Evolutionary conservation across 2,113 vertebrate genomes (phyloP), one percentile per base, ranked within the genome.

Genomic region (Zosterops lateralis): DNA sequence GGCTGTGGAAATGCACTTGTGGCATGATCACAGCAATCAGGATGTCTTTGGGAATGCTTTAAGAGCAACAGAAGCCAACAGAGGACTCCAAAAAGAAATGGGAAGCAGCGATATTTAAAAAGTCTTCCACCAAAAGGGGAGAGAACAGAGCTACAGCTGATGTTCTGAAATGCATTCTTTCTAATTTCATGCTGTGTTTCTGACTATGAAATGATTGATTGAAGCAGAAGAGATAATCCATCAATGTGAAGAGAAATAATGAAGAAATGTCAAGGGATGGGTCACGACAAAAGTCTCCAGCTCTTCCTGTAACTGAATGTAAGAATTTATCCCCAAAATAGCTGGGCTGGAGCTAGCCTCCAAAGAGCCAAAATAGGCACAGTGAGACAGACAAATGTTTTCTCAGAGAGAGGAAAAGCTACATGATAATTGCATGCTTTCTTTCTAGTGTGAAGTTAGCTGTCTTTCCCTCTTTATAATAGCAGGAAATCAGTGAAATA

Each of bases 401-500:
- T 71, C 61, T 81, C 13, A 16, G 21, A 12, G 50, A 58, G 75
- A 84, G 45, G 19, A 85, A 92, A 50, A 17, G 47, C 3, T 61
- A 10, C 6, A 3, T 61, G 17, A 25, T 76, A 77, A 80, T 70
- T 66, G 20, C 25, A 18, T 62, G 12, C 22, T 84, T 96, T 73
- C 8, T 31, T 88, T 87, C 56, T 71, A 28, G 9, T 40, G 25
- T 72, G n/a, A 84, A 40, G 22, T 78, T 95, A 67, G 6, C 45
- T 78, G 25, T 72, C 31, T 82, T 72, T 53, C 36, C 25, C 8
- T 53, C 54, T 67, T 70, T 58, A n/a, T 57, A 86, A 62, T 11
- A 76, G 60, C 51, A 70, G 75, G 29, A 91, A 81, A 68, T 78
- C 45, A 36, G 31, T 75, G 73, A 89, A 93, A 80, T 77, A 74